Evolutionary conservation across 2,797 vertebrate genomes (phyloP).

Genomic region (Telmatherina bonti): DNA sequence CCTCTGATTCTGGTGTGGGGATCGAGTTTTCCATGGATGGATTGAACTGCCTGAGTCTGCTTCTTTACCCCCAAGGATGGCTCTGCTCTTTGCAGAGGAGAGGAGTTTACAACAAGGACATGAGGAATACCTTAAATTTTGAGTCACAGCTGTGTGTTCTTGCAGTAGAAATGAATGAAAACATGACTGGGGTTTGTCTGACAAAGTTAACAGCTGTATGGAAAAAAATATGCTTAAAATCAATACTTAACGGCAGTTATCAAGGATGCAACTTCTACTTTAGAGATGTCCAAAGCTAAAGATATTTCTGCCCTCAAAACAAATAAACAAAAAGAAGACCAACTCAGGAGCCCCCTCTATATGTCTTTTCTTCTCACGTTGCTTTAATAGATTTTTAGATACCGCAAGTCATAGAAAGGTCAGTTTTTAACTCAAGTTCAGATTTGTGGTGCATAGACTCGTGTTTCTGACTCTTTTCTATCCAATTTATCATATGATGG

Average conservation of each 20-base stretch:
- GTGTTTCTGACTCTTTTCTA: no score
- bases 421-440: neutral
- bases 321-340: no score
- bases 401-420: neutral
- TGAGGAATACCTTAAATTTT: neutral
- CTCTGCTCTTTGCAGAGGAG: conserved; percentile 8
- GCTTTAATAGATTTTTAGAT: neutral
- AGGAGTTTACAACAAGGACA: conserved; percentile 17
- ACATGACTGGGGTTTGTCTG: neutral
- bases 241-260: neutral
- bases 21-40: conserved; percentile 19
- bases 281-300: neutral
- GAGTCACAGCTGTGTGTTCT: neutral
- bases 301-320: neutral
- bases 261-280: neutral
- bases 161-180: neutral
- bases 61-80: conserved; percentile 17
- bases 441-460: neutral
- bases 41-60: conserved; percentile 6
- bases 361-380: neutral
- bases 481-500: neutral
- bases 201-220: neutral
- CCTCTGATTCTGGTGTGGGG: conserved; percentile 2
- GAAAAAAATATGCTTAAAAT: neutral
- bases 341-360: no score